Conservation (phyloP, 1,140 invertebrate genomes). For the Pectinophora gossypiella region DNA sequence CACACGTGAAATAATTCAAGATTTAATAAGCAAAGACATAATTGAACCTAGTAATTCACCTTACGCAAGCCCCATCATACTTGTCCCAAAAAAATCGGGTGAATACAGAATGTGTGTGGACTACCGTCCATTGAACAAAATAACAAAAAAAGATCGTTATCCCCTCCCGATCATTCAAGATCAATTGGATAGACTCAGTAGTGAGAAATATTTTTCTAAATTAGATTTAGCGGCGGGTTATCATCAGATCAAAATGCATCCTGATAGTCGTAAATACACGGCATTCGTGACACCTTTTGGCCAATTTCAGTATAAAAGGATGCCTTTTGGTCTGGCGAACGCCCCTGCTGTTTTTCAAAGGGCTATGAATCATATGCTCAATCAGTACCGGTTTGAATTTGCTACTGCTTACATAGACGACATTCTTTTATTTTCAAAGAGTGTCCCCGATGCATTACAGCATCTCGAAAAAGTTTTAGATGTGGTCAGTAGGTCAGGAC, state of each 20-base stretch:
- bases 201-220: conserved; percentile 52
- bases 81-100: conserved; percentile 32
- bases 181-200: conserved; percentile 16
- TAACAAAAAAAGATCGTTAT: conserved; percentile 12
- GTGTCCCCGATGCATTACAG: conserved; percentile 18
- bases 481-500: neutral
- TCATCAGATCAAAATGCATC: conserved; percentile 59
- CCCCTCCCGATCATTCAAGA: neutral
- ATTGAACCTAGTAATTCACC: conserved; percentile 35
- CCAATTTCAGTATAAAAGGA: conserved; percentile 34
- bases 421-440: conserved; percentile 18
- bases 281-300: conserved; percentile 20
- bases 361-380: conserved; percentile 24
- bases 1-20: conserved; percentile 33
- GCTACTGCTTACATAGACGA: conserved; percentile 21
- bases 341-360: no score
- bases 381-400: conserved; percentile 12
- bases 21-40: conserved; percentile 29
- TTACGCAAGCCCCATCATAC: conserved; percentile 30
- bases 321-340: no score
- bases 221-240: conserved; percentile 43
- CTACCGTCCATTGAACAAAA: conserved; percentile 65
- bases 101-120: conserved; percentile 63
- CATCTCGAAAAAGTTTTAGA: conserved; percentile 24
- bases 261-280: no score